These are phyloP conservation scores for Phyllotreta cruciferae DNA, from an alignment of 2,888 invertebrate species.

Conservation along the genomic window DNA sequence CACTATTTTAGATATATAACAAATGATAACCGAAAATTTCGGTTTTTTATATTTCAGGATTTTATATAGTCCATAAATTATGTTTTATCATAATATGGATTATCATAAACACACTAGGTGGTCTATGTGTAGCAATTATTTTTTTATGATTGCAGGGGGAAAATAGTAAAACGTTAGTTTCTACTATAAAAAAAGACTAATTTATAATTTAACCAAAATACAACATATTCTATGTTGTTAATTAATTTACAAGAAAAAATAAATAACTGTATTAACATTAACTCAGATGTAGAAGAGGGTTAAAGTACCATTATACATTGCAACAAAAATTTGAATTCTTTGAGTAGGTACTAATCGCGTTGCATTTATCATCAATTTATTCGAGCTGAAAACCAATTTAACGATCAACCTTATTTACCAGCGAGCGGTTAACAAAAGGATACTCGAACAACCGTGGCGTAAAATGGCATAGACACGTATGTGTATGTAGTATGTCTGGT, in stretches of 20 bases:
- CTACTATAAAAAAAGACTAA: too few species aligned
- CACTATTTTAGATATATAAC: conserved; percentile 8
- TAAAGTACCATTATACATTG: not conserved
- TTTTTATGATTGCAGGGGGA: conserved; percentile 1
- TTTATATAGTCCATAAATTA: conserved; percentile 24
- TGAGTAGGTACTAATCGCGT: too few species aligned
- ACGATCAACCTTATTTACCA: conserved; percentile 2
- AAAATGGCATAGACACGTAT: conserved; percentile 12
- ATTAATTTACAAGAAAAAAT: not conserved
- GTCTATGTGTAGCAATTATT: conserved; percentile 13
- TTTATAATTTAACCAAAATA: too few species aligned
- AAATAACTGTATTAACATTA: conserved; percentile 5
- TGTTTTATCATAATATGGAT: conserved; percentile 15
- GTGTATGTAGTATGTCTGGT: not conserved
- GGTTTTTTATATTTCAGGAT: conserved; percentile 18
- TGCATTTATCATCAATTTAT: too few species aligned
- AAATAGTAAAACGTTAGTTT: not conserved
- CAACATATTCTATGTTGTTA: too few species aligned
- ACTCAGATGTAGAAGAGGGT: not conserved
- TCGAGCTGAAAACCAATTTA: not conserved
- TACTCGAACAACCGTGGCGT: conserved; percentile 3
- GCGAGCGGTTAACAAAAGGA: conserved; percentile 5
- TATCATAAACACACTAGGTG: conserved; percentile 20
- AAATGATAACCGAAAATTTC: conserved; percentile 19
- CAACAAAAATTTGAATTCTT: too few species aligned